Percentiles rank a stretch among this genome's conserved stretches.
Conservation (phyloP, 2,888 invertebrate species). For the Bombyx huttoni region DNA sequence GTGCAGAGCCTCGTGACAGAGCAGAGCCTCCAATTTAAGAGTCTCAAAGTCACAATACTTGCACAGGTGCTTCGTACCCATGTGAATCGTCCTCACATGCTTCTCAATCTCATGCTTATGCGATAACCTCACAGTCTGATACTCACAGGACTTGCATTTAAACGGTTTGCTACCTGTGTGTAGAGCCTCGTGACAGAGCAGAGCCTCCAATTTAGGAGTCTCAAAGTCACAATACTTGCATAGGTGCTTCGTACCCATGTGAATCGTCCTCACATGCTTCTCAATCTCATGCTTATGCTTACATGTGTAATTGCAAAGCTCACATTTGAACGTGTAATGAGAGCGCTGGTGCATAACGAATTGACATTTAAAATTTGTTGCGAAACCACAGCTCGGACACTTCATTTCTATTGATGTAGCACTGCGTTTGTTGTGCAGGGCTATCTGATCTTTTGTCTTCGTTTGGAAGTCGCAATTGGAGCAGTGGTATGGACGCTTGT, state of each 20-base stretch:
- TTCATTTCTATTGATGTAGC: conserved; percentile 14
- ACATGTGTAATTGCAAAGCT: conserved; percentile 29
- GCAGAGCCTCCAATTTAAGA: conserved; percentile 28
- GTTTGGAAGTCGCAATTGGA: conserved; percentile 45
- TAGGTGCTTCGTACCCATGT: conserved; percentile 34
- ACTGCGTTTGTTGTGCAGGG: conserved; percentile 44
- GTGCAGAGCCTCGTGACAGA: conserved; percentile 38
- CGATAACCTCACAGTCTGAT: conserved; percentile 28
- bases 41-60: conserved; percentile 36
- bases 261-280: conserved; percentile 29
- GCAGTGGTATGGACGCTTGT: conserved; percentile 41
- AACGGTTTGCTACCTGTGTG: conserved; percentile 44
- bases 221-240: conserved; percentile 39
- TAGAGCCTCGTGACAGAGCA: conserved; percentile 34
- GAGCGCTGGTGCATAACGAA: conserved; percentile 36
- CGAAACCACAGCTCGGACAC: conserved; percentile 29
- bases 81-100: conserved; percentile 30
- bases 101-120: conserved; percentile 38
- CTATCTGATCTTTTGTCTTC: conserved; percentile 49
- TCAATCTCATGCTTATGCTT: conserved; percentile 40
- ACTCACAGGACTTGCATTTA: conserved; percentile 32
- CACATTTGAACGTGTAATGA: conserved; percentile 38
- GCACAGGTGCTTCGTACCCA: conserved; percentile 38
- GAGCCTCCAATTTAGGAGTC: conserved; percentile 29
- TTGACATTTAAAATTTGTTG: conserved; percentile 37